Conservation (phyloP, 2,888 invertebrate genomes). For the Luffia ferchaultella region DNA sequence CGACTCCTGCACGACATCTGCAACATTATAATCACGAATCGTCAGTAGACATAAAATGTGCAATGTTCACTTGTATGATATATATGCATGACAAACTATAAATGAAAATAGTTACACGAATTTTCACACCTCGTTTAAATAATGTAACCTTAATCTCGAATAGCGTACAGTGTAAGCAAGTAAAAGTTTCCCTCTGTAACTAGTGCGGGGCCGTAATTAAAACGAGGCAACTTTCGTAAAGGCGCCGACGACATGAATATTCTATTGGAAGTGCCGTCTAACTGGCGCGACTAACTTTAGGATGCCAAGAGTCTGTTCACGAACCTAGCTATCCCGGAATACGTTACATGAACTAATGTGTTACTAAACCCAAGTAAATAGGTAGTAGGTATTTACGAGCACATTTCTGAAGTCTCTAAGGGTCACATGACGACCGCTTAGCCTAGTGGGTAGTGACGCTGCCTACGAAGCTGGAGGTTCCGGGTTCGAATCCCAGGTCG, state of each 20-base stretch:
- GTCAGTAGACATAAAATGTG: too few relatives aligned
- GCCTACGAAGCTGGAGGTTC: too few relatives aligned
- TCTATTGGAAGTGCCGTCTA: conserved; percentile 21
- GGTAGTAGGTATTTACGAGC: too few relatives aligned
- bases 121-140: neutral
- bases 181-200: conserved; percentile 9
- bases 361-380: too few relatives aligned
- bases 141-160: conserved; percentile 19
- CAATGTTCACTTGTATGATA: neutral
- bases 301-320: neutral
- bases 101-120: neutral
- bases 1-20: too few relatives aligned
- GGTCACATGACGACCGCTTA: too few relatives aligned
- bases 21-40: too few relatives aligned
- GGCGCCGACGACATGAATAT: conserved; percentile 37
- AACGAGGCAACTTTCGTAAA: conserved; percentile 21
- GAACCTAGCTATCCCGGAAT: neutral
- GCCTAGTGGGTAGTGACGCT: too few relatives aligned
- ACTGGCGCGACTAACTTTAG: neutral
- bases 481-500: too few relatives aligned
- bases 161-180: conserved; percentile 7
- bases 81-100: neutral
- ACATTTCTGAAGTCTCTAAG: too few relatives aligned
- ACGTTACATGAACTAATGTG: too few relatives aligned
- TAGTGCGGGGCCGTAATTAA: conserved; percentile 21